A percentile compares a stretch with the other conserved stretches of the same genome.
Conservation (phyloP, 2,113 vertebrate species). For the Nematolebias whitei region DNA sequence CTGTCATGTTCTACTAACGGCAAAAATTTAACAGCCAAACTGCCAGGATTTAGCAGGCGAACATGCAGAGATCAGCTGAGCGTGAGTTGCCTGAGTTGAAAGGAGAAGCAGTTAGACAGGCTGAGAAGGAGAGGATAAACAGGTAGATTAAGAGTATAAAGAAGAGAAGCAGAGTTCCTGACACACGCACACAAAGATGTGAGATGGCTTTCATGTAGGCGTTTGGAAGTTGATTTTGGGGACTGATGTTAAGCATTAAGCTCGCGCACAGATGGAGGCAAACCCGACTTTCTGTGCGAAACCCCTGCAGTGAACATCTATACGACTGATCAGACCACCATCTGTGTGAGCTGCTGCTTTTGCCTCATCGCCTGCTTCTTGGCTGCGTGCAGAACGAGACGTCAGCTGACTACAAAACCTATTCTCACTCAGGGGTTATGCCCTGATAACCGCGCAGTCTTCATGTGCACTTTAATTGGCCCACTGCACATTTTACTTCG, state of each 20-base stretch:
- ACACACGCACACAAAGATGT: conserved; percentile 15
- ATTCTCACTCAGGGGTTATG: conserved; percentile 51
- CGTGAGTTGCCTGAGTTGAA: conserved; percentile 20
- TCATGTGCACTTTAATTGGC: conserved; percentile 69
- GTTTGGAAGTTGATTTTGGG: conserved; percentile 47
- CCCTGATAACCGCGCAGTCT: conserved; percentile 64
- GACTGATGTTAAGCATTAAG: conserved; percentile 54
- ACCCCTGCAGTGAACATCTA: conserved; percentile 66
- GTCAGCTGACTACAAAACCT: conserved; percentile 59
- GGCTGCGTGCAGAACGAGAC: conserved; percentile 41
- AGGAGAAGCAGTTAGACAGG: conserved; percentile 34
- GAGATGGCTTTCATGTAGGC: conserved; percentile 25
- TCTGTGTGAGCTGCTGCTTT: conserved; percentile 46
- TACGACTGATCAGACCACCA: conserved; percentile 66
- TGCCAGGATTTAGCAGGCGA: conserved; percentile 39
- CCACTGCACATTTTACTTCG: conserved; percentile 58
- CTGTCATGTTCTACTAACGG: conserved; percentile 39
- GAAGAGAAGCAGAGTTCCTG: conserved; percentile 18
- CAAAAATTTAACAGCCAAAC: conserved; percentile 44
- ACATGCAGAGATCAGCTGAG: conserved; percentile 46
- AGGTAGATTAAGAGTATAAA: conserved; percentile 50
- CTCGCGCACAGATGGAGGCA: conserved; percentile 19
- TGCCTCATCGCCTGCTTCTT: conserved; percentile 36
- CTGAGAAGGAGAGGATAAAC: conserved; percentile 36
- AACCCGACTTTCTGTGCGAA: conserved; percentile 28